These are phyloP conservation scores for Eucidaris tribuloides DNA, from an alignment of 35 echinoderm and acorn worm genomes.

Conservation along the genomic window DNA sequence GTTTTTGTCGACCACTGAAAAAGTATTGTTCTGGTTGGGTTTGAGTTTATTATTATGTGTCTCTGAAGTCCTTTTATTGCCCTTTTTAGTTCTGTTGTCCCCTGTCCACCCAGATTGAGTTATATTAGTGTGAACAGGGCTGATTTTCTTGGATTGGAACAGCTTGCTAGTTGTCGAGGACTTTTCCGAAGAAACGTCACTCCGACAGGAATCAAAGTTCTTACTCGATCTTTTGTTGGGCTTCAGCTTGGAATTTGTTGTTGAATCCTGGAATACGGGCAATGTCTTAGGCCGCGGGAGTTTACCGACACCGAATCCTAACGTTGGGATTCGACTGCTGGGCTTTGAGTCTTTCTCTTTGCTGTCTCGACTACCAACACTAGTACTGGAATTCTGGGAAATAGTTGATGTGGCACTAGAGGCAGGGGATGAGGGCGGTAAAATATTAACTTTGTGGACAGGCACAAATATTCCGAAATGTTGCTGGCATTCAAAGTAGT, in stretches of 20 bases:
- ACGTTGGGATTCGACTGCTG: constrained; percentile 36
- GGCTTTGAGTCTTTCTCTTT: constrained; percentile 49
- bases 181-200: constrained; percentile 36
- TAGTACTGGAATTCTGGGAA: constrained; percentile 31
- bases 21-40: constrained; percentile 24
- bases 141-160: constrained; percentile 76
- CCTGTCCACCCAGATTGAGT: constrained; percentile 76
- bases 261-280: constrained; percentile 35
- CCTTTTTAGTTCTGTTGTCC: constrained; percentile 40
- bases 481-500: constrained; percentile 87
- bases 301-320: constrained; percentile 38
- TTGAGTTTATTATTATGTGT: constrained; percentile 18
- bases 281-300: constrained; percentile 65
- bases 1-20: constrained; percentile 26
- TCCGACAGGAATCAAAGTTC: constrained; percentile 8
- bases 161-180: constrained; percentile 66
- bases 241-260: constrained; percentile 8
- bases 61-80: not conserved
- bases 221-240: constrained; percentile 20
- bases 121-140: constrained; percentile 66
- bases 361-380: constrained; percentile 25
- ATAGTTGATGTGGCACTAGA: constrained; percentile 17
- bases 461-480: constrained; percentile 86
- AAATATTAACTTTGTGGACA: constrained; percentile 69
- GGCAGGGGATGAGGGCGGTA: constrained; percentile 30